These are phyloP conservation scores for Pongo pygmaeus DNA, from an alignment of 2,113 vertebrate genomes.

Conservation along the genomic window DNA sequence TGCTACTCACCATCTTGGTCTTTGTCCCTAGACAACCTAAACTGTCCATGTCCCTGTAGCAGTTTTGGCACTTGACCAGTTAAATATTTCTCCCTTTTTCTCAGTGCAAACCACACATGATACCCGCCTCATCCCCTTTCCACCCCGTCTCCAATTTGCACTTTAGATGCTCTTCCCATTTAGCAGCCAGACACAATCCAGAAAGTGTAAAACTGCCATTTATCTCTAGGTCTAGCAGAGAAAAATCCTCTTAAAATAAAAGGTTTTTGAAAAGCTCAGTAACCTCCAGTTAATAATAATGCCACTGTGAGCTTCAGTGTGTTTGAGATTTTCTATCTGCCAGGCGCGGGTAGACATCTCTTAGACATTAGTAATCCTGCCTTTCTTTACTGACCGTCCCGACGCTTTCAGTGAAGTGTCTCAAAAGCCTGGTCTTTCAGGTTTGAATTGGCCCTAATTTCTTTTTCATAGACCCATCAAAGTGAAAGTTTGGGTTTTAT, in stretches of 20 bases:
- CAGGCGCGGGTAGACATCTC: conserved; percentile 37
- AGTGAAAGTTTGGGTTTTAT: conserved; percentile 47
- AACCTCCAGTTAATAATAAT: conserved; percentile 35
- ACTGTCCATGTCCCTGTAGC: background rate
- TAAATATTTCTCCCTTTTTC: background rate
- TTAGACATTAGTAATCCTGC: conserved; percentile 13
- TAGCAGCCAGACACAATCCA: conserved; percentile 21
- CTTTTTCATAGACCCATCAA: conserved; percentile 41
- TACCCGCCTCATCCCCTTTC: background rate
- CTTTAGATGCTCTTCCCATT: background rate
- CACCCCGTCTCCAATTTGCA: background rate
- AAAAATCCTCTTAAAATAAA: conserved; percentile 63
- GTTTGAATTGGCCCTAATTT: conserved; percentile 37
- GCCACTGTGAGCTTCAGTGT: background rate
- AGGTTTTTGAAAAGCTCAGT: conserved; percentile 48
- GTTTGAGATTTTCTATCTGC: background rate
- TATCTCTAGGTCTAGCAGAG: conserved; percentile 45
- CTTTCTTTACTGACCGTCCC: conserved; percentile 41
- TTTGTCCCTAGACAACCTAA: background rate
- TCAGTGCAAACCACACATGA: background rate
- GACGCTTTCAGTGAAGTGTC: background rate
- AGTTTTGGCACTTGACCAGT: conserved; percentile 19
- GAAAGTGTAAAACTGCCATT: conserved; percentile 37
- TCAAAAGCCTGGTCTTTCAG: conserved; percentile 36
- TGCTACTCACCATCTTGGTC: background rate